These are phyloP conservation scores for Verasper variegatus DNA, from an alignment of 2,113 vertebrate genomes.

Conservation along the genomic window DNA sequence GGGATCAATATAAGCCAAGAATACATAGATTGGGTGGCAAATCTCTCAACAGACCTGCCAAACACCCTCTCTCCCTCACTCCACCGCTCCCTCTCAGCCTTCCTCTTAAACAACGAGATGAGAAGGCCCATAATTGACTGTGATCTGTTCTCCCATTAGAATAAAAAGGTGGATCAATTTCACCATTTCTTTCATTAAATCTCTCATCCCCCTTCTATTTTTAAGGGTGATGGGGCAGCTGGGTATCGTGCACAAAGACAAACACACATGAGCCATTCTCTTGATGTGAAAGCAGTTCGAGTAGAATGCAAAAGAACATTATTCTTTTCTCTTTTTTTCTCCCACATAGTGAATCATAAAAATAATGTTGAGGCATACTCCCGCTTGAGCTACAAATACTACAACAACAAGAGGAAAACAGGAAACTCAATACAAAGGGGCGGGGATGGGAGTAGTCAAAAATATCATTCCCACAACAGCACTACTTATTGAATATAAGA, in stretches of 20 bases:
- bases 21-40: conserved; percentile 75
- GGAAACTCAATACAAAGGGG: conserved; percentile 6
- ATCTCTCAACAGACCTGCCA: conserved; percentile 63
- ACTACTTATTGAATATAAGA: conserved; percentile 28
- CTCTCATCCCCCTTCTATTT: conserved; percentile 47
- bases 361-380: conserved; percentile 20
- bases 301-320: conserved; percentile 23
- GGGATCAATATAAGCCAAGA: conserved; percentile 74
- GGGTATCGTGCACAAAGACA: conserved; percentile 34
- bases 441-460: conserved; percentile 14
- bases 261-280: conserved; percentile 46
- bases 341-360: conserved; percentile 14
- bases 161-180: conserved; percentile 71
- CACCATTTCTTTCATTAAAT: conserved; percentile 62
- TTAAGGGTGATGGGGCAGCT: conserved; percentile 44
- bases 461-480: conserved; percentile 23
- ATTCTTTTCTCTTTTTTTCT: not conserved
- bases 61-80: conserved; percentile 46
- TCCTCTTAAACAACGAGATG: conserved; percentile 64
- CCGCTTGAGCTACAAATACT: conserved; percentile 33
- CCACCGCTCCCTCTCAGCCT: conserved; percentile 36
- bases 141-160: conserved; percentile 71
- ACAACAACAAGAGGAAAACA: conserved; percentile 24
- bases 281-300: conserved; percentile 39
- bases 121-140: conserved; percentile 64